phyloP scores from a whole-genome alignment of 2,888 invertebrate genomes.

The Dynastes grantii region DNA sequence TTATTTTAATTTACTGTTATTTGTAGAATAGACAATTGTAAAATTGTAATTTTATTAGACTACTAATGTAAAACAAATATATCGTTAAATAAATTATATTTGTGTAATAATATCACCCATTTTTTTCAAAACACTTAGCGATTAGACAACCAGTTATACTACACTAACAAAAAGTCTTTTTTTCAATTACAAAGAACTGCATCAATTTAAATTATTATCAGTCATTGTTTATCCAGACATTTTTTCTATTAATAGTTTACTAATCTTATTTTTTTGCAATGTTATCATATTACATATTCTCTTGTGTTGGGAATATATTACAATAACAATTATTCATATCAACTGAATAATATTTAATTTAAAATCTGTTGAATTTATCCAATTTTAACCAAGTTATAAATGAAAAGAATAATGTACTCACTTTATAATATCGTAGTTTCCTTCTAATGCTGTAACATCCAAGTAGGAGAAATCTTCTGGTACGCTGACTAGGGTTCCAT shows the following conservation, averaged over 20 bases:
- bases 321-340: not conserved
- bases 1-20: too few species aligned
- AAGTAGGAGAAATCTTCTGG: conserved; percentile 63
- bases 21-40: too few species aligned
- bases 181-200: not conserved
- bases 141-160: not conserved
- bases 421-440: conserved; percentile 65
- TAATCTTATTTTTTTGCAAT: conserved; percentile 10
- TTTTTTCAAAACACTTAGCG: not conserved
- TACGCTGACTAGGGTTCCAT: conserved; percentile 65
- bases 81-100: too few species aligned
- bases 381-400: conserved; percentile 25
- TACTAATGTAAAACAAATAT: too few species aligned
- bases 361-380: not conserved
- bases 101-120: too few species aligned
- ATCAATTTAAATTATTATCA: conserved; percentile 10
- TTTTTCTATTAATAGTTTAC: conserved; percentile 27
- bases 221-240: not conserved
- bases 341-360: not conserved
- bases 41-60: too few species aligned
- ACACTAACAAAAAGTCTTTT: not conserved
- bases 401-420: conserved; percentile 58
- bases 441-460: conserved; percentile 67
- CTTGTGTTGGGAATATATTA: not conserved
- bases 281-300: conserved; percentile 11